phyloP scores from a whole-genome alignment of 2,888 invertebrate genomes.

The Calameuta idolon region DNA sequence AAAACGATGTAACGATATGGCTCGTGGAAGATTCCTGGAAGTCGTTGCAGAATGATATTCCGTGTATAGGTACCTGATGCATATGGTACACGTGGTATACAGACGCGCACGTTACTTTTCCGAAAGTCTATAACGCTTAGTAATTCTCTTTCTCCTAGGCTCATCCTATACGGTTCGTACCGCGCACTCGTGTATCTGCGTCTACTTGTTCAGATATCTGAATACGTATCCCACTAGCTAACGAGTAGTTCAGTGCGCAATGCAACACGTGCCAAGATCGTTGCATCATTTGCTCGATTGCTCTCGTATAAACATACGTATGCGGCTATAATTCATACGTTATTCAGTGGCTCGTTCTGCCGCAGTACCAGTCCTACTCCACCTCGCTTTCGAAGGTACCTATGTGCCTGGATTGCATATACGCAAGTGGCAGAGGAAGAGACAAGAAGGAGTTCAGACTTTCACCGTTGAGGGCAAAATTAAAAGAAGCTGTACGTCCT shows the following conservation, averaged over 20 bases:
- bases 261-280: constrained; percentile 49
- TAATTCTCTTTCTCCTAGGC: neutral
- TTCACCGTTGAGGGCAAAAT: constrained; percentile 27
- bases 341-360: neutral
- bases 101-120: neutral
- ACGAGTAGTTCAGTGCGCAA: constrained; percentile 40
- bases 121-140: neutral
- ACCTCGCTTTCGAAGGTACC: neutral
- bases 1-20: neutral
- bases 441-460: constrained; percentile 23
- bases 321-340: constrained; percentile 14
- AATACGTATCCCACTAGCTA: neutral
- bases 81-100: neutral
- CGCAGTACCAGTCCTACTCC: neutral
- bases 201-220: neutral
- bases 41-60: neutral
- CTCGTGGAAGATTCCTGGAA: neutral
- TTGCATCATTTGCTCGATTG: constrained; percentile 51
- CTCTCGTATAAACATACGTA: constrained; percentile 30
- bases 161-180: neutral
- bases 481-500: constrained; percentile 24
- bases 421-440: neutral
- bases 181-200: neutral
- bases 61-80: neutral
- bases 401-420: neutral